phyloP scores from a whole-genome alignment of 2,113 vertebrate genomes.

The Ellobius talpinus region DNA sequence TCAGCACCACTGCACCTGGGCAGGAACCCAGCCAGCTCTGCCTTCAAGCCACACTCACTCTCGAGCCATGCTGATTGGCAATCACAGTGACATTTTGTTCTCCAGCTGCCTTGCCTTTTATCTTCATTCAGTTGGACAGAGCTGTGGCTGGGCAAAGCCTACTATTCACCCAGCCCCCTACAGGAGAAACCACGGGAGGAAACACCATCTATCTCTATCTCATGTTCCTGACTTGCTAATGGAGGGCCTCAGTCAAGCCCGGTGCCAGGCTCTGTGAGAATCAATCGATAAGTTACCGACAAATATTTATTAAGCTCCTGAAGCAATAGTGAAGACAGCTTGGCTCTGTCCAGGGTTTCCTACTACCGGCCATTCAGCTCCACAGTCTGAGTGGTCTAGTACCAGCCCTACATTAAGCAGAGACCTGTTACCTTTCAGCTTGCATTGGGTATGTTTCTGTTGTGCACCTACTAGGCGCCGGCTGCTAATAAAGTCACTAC shows the following conservation, averaged over 20 bases:
- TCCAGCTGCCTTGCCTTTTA: neutral
- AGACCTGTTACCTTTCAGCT: neutral
- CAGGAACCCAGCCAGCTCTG: neutral
- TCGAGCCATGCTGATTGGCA: neutral
- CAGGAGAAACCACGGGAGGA: neutral
- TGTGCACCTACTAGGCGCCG: neutral
- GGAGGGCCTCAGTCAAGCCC: neutral
- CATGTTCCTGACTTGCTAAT: constrained; percentile 1
- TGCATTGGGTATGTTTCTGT: neutral
- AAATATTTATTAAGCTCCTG: constrained; percentile 46
- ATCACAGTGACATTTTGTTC: neutral
- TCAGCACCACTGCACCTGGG: neutral
- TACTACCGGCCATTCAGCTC: neutral
- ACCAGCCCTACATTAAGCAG: neutral
- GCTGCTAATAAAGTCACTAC: neutral
- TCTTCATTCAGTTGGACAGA: constrained; percentile 32
- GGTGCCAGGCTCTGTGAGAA: constrained; percentile 12
- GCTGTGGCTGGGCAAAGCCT: neutral
- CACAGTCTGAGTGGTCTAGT: neutral
- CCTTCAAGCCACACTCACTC: neutral
- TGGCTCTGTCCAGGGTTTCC: neutral
- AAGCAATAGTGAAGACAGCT: neutral
- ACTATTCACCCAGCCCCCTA: neutral
- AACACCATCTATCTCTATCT: neutral
- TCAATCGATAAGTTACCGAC: constrained; percentile 27